Percentiles rank a stretch among this genome's conserved stretches.
Conservation (phyloP, 2,113 vertebrate species). For the Ceyx melanurus region DNA sequence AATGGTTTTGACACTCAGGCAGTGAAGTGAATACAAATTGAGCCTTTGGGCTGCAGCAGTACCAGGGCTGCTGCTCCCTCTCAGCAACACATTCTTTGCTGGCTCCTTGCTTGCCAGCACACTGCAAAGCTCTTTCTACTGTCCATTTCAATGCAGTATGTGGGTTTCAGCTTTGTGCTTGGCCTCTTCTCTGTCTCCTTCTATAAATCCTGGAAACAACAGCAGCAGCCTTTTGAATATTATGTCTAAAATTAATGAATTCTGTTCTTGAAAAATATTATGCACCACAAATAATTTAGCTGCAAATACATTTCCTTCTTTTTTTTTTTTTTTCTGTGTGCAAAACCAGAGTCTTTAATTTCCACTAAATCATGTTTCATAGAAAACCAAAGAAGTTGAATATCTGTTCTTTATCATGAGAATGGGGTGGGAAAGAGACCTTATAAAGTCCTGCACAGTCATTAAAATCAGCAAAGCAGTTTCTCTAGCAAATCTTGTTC, state of each 20-base stretch:
- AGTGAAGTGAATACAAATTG: neutral
- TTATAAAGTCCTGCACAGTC: conserved; percentile 6
- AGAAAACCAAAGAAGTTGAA: conserved; percentile 19
- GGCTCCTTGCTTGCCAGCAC: neutral
- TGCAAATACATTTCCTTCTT: neutral
- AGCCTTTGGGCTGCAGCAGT: neutral
- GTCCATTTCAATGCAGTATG: neutral
- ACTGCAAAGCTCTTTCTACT: neutral
- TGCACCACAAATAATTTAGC: neutral
- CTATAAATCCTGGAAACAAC: neutral
- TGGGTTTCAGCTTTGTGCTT: neutral
- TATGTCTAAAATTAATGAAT: neutral
- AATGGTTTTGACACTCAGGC: conserved; percentile 21
- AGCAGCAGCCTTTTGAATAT: neutral
- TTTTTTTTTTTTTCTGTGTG: neutral
- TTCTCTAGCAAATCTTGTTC: conserved; percentile 23
- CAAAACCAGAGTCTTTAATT: conserved; percentile 8
- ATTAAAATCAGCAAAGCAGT: conserved; percentile 33
- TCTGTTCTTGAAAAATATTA: neutral
- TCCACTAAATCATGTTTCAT: neutral
- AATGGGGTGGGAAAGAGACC: neutral
- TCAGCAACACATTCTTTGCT: conserved; percentile 20
- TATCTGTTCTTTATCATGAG: conserved; percentile 32
- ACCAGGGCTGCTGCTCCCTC: neutral
- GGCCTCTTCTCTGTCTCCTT: neutral